Conservation (phyloP, 2,888 invertebrate genomes). For the Melieria picta region DNA sequence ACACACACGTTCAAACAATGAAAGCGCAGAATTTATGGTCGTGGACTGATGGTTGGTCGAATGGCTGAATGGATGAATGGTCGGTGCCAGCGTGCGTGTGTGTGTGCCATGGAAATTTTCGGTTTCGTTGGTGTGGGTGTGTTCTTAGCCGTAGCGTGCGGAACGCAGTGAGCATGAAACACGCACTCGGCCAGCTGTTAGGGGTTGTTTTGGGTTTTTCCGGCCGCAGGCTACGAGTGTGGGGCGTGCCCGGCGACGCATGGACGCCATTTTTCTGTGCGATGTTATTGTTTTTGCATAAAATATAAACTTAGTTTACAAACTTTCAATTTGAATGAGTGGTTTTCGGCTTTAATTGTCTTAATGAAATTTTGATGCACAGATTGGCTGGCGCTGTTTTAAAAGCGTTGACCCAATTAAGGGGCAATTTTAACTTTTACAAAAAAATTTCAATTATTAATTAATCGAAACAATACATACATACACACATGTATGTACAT, state of each 20-base stretch:
- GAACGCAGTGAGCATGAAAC: constrained; percentile 41
- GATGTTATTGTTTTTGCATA: constrained; percentile 16
- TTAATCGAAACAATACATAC: not conserved
- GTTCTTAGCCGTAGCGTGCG: not conserved
- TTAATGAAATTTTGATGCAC: no score
- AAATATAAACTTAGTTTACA: not conserved
- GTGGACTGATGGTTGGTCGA: not conserved
- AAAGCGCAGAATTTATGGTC: not conserved
- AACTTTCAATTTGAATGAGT: no score
- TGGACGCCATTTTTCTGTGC: constrained; percentile 54
- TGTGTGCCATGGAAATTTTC: no score
- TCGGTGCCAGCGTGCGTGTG: not conserved
- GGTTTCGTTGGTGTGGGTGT: constrained; percentile 28
- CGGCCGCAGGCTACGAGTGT: constrained; percentile 20
- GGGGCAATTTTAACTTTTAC: not conserved
- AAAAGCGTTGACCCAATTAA: constrained; percentile 24
- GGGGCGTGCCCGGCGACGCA: constrained; percentile 45
- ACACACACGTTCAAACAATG: not conserved
- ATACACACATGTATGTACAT: not conserved
- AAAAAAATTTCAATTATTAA: not conserved
- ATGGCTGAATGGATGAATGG: constrained; percentile 14
- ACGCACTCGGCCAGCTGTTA: constrained; percentile 20
- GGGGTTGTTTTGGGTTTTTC: constrained; percentile 48
- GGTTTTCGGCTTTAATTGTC: no score
- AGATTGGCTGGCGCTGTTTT: not conserved